These are phyloP conservation scores for Holothuria scabra DNA, from an alignment of 53 echinoderm and acorn worm species.

Conservation along the genomic window DNA sequence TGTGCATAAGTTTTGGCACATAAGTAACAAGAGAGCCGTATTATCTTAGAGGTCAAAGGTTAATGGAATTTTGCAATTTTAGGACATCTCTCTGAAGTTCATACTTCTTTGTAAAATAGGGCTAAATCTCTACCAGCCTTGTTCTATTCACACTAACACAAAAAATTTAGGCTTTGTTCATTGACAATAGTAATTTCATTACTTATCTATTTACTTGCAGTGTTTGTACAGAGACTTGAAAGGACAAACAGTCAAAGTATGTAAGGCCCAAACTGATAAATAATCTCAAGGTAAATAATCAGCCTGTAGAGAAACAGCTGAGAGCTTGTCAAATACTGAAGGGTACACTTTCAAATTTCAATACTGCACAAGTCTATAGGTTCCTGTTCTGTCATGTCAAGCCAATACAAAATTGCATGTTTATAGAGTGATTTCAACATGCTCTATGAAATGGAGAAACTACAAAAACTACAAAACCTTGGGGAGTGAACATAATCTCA, in stretches of 20 bases:
- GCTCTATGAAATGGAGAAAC: no score
- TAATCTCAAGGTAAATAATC: slow-evolving; percentile 27
- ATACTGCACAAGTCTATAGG: not conserved
- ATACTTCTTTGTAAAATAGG: no score
- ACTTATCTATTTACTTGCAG: not conserved
- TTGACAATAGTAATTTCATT: not conserved
- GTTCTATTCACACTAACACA: not conserved
- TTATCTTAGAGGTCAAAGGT: no score
- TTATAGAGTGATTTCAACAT: no score
- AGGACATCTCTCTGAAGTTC: no score
- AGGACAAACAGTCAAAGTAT: slow-evolving; percentile 35
- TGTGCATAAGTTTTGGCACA: no score
- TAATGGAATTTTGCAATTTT: no score
- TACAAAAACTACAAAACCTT: no score
- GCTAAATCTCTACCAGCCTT: not conserved
- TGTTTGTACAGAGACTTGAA: slow-evolving; percentile 9
- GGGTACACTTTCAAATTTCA: slow-evolving; percentile 16
- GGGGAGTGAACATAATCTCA: no score
- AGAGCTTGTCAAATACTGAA: not conserved
- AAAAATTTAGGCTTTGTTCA: not conserved
- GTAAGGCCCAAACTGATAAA: slow-evolving; percentile 22
- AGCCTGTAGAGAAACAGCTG: not conserved
- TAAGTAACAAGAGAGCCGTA: no score
- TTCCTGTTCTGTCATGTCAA: no score
- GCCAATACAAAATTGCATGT: no score